Evolutionary conservation across 2,888 invertebrate species (phyloP).

Genomic region (Drosophila rubida): DNA sequence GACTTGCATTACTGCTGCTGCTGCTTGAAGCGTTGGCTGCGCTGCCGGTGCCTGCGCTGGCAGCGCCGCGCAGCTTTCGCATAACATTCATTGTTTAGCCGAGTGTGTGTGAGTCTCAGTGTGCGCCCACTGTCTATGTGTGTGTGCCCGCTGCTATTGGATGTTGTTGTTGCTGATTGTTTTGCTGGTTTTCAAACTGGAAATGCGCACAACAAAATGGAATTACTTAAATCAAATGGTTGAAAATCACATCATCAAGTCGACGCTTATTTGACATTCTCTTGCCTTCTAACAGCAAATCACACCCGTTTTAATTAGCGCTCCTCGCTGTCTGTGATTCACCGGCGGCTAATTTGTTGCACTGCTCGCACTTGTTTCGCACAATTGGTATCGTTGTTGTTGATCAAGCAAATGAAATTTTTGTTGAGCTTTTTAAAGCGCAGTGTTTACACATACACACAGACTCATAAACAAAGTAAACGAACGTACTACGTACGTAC

Average conservation of each 20-base stretch:
- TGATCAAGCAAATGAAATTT: slow-evolving; percentile 9
- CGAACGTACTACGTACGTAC: slow-evolving; percentile 60
- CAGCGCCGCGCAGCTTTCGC: slow-evolving; percentile 91
- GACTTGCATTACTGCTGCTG: slow-evolving; percentile 73
- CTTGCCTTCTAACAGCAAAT: slow-evolving; percentile 22
- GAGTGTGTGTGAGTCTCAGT: background rate
- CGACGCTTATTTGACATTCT: slow-evolving; percentile 30
- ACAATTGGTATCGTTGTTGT: slow-evolving; percentile 41
- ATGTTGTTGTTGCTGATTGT: slow-evolving; percentile 8
- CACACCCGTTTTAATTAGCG: slow-evolving; percentile 49
- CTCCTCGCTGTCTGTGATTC: slow-evolving; percentile 39
- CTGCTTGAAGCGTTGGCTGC: slow-evolving; percentile 73
- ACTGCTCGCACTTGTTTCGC: slow-evolving; percentile 24
- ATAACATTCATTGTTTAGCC: slow-evolving; percentile 92
- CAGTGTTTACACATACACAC: slow-evolving; percentile 31
- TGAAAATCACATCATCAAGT: slow-evolving; percentile 47
- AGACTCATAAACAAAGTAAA: slow-evolving; percentile 46
- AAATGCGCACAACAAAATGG: slow-evolving; percentile 41
- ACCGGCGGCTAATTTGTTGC: slow-evolving; percentile 21
- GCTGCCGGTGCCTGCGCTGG: slow-evolving; percentile 84
- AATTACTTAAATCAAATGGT: slow-evolving; percentile 31
- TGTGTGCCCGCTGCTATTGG: background rate
- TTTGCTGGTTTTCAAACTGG: slow-evolving; percentile 47
- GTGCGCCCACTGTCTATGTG: background rate
- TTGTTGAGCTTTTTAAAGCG: slow-evolving; percentile 23